Base-by-base conservation (phyloP, 2,888 invertebrate species). In the Imbricaverruca yamaguchii region DNA sequence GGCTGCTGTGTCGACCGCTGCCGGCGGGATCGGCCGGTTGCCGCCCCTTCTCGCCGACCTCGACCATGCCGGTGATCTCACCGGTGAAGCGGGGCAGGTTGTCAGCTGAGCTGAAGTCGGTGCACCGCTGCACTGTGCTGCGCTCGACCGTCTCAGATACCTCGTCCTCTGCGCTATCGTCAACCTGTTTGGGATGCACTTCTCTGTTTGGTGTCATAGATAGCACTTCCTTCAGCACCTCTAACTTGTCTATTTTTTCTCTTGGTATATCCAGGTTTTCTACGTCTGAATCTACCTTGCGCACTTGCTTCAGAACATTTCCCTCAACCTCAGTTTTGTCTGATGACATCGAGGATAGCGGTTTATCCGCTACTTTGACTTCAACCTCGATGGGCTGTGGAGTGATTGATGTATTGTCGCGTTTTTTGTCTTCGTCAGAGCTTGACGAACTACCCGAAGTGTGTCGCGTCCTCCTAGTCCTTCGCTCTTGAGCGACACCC, bases 341-440 rank as follows among this genome's bases (percentile, higher is more conserved):
- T 7, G 25, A 1, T 13, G 15, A 7, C 18, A 74, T 6, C 8
- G 53, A 74, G 9, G 74, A 74, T 8, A 74, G 25, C 3, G 74
- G 74, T 4, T 15, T 74, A 13, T 74, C 74, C 4, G 74, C 74
- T 2, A 74, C 74, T 18, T 74, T 74, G 18, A 74, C 74, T 13
- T 74, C 74, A 2, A 74, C 74, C 53, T 74, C 74, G 21, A 74
- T 74, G 6, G 74, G 74, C 74, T 74, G 74, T 13, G 74, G 74
- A 6, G 74, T 13, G 18, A 74, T 53, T 1, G 53, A 6, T 10
- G 53, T 74, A 4, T 74, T 74, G 18, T 53, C 74, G 39, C 8
- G 13, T 8, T 11, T 25, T 12, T 74, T 74, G 18, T 74, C 74
- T 2, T 74, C 74, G 53, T 74, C 74, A 1, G 74, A 74, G 53